Evolutionary conservation across 2,797 vertebrate species (phyloP).

Genomic region (Cuculus canorus): DNA sequence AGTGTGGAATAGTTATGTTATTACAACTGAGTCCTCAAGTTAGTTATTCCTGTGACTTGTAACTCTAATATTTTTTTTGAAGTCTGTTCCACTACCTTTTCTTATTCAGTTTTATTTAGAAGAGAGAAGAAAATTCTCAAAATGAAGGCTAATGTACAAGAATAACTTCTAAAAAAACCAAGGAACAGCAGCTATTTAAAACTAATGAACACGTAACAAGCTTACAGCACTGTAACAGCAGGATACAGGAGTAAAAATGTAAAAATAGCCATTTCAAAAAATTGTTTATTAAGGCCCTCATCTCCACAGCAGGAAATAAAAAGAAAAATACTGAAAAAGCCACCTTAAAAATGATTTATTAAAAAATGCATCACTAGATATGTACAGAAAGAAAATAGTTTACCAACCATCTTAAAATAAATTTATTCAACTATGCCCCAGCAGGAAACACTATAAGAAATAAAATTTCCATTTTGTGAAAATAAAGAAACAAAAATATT

Average conservation of each 20-base stretch:
- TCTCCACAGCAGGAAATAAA: slow-evolving; percentile 69
- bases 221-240: slow-evolving; percentile 58
- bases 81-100: not conserved
- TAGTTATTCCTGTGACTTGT: not conserved
- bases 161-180: not conserved
- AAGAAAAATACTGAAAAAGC: slow-evolving; percentile 53
- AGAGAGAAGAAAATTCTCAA: not conserved
- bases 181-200: slow-evolving; percentile 49
- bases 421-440: slow-evolving; percentile 55
- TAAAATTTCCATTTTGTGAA: not conserved
- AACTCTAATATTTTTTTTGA: not conserved
- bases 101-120: not conserved
- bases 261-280: slow-evolving; percentile 67
- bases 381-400: slow-evolving; percentile 53
- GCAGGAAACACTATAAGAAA: slow-evolving; percentile 31
- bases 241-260: slow-evolving; percentile 23
- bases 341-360: slow-evolving; percentile 72
- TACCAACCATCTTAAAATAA: slow-evolving; percentile 56
- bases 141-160: not conserved
- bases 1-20: not conserved
- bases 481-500: slow-evolving; percentile 38
- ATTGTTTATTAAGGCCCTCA: slow-evolving; percentile 70
- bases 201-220: slow-evolving; percentile 63
- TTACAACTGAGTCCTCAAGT: not conserved
- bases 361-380: slow-evolving; percentile 50